These are phyloP conservation scores for Bradynema listronoti DNA, from an alignment of 1,140 invertebrate genomes.

Conservation along the genomic window DNA sequence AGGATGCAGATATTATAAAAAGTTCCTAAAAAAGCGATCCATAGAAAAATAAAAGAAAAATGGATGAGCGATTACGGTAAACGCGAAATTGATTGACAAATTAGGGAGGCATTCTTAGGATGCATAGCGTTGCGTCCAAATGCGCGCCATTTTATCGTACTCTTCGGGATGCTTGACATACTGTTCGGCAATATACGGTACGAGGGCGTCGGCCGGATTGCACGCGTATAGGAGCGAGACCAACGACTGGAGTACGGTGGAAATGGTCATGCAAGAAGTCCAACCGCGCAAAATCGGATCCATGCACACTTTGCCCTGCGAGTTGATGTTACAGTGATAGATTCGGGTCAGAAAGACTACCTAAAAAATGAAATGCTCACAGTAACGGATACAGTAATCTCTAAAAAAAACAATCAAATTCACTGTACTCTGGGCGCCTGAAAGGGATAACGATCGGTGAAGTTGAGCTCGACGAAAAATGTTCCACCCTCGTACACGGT, in stretches of 20 bases:
- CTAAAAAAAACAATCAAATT: not conserved
- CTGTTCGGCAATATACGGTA: constrained; percentile 25
- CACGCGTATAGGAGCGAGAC: constrained; percentile 24
- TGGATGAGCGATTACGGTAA: no score
- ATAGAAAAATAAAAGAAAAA: no score
- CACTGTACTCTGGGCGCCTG: constrained; percentile 16
- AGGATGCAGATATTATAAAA: no score
- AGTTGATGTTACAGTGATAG: constrained; percentile 39
- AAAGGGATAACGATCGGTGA: constrained; percentile 28
- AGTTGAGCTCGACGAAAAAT: constrained; percentile 30
- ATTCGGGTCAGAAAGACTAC: constrained; percentile 37
- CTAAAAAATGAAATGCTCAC: constrained; percentile 16
- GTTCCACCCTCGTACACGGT: constrained; percentile 39
- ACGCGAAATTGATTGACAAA: no score
- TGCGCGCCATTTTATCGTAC: constrained; percentile 32
- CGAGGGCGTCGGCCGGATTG: constrained; percentile 23
- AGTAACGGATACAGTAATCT: no score
- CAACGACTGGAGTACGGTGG: constrained; percentile 15
- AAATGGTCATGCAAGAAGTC: constrained; percentile 17
- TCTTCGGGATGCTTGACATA: constrained; percentile 33
- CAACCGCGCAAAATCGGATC: constrained; percentile 16
- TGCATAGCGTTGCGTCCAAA: constrained; percentile 33
- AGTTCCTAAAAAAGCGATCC: no score
- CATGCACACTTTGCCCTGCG: constrained; percentile 18
- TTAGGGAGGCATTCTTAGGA: no score